Conservation (phyloP, 2,888 invertebrate species). For the Encarsia formosa region DNA sequence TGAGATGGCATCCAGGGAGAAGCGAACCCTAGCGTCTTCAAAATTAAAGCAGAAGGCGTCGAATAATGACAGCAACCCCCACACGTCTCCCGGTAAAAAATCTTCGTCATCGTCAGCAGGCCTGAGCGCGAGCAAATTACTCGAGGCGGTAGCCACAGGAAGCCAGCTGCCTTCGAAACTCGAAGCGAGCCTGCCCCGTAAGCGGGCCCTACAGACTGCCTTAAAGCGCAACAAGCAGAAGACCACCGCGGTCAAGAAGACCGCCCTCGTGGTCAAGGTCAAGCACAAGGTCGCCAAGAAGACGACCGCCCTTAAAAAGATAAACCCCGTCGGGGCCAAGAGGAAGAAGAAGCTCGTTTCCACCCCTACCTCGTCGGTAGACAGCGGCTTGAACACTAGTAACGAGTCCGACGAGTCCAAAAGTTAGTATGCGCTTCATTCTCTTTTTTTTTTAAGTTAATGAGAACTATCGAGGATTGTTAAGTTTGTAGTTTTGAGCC, state of each 20-base stretch:
- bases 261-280: constrained; percentile 43
- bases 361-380: background rate
- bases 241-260: constrained; percentile 41
- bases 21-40: constrained; percentile 51
- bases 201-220: constrained; percentile 41
- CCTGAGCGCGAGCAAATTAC: constrained; percentile 43
- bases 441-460: no score
- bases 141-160: constrained; percentile 47
- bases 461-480: no score
- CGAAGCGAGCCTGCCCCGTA: constrained; percentile 45
- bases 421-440: no score
- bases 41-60: constrained; percentile 50
- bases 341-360: constrained; percentile 12
- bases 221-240: constrained; percentile 46
- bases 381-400: constrained; percentile 7
- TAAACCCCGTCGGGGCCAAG: constrained; percentile 20
- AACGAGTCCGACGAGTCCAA: constrained; percentile 18
- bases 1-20: constrained; percentile 54
- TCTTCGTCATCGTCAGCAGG: no score
- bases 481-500: no score
- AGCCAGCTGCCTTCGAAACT: constrained; percentile 45
- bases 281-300: constrained; percentile 46
- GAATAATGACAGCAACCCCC: constrained; percentile 42
- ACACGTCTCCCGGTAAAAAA: no score
- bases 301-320: constrained; percentile 35